Conservation (phyloP, 1,140 invertebrate species). For the Arctopsyche grandis region DNA sequence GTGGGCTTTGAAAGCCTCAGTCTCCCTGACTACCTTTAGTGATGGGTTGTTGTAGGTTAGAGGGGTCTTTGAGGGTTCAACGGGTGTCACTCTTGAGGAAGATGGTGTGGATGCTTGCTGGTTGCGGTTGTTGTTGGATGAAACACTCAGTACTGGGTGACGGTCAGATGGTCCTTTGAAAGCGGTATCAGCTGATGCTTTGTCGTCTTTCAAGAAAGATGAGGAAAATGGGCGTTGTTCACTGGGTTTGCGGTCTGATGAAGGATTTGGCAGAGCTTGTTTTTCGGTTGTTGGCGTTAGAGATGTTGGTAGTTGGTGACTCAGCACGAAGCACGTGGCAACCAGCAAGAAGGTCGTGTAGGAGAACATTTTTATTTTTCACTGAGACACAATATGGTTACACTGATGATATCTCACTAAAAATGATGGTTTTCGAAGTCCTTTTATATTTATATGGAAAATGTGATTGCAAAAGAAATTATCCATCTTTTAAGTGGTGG, state of each 20-base stretch:
- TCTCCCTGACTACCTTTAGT: not conserved
- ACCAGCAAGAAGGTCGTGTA: not conserved
- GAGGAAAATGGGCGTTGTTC: not conserved
- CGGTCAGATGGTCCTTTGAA: not conserved
- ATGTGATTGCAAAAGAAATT: constrained; percentile 49
- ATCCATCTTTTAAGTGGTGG: constrained; percentile 15
- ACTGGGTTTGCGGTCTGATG: not conserved
- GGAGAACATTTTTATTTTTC: constrained; percentile 23
- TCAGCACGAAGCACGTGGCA: not conserved
- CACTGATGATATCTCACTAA: not conserved
- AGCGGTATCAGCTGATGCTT: not conserved
- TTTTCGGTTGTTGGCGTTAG: not conserved
- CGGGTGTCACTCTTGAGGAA: not conserved
- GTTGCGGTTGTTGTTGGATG: not conserved
- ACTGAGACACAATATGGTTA: constrained; percentile 15
- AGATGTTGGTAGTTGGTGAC: constrained; percentile 25
- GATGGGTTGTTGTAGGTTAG: not conserved
- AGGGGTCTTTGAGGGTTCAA: not conserved
- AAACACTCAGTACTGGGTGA: not conserved
- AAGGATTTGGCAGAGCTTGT: not conserved
- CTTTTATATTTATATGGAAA: constrained; percentile 46
- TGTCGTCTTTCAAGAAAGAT: constrained; percentile 3
- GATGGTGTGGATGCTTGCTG: not conserved
- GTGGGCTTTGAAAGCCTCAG: constrained; percentile 15
- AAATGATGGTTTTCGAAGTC: not conserved